Conservation (phyloP, 1,140 invertebrate species). For the Pollicipes pollicipes region DNA sequence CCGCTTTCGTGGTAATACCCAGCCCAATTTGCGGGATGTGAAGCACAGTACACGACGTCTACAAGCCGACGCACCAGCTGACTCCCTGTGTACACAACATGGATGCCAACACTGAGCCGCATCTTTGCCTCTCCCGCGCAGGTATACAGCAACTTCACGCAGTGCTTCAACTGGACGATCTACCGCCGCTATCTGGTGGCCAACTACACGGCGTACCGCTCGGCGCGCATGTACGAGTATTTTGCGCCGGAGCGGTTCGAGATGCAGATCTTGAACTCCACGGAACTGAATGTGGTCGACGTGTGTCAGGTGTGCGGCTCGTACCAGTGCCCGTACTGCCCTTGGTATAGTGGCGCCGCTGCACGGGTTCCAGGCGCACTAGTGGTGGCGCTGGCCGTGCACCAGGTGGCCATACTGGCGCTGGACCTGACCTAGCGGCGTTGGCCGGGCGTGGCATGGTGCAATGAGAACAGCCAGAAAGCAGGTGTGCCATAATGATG, state of each 20-base stretch:
- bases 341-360: constrained; percentile 26
- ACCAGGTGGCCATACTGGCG: background rate
- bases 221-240: constrained; percentile 36
- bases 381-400: background rate
- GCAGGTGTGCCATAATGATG: too few relatives aligned
- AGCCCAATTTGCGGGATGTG: too few relatives aligned
- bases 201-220: constrained; percentile 35
- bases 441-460: too few relatives aligned
- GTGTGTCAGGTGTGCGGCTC: constrained; percentile 46
- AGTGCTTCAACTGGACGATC: constrained; percentile 30
- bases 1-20: too few relatives aligned
- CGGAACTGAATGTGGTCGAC: constrained; percentile 34
- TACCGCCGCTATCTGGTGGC: constrained; percentile 39
- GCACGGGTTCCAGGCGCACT: background rate
- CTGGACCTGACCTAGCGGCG: background rate
- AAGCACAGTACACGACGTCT: too few relatives aligned
- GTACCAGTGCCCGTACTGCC: constrained; percentile 45
- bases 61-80: too few relatives aligned
- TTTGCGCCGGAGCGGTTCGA: constrained; percentile 40
- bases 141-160: constrained; percentile 6
- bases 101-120: too few relatives aligned
- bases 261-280: constrained; percentile 35
- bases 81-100: too few relatives aligned
- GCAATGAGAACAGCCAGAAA: too few relatives aligned
- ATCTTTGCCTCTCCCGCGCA: background rate